Base-by-base conservation (phyloP, 1,140 invertebrate species). In the Drosophila ercepeae region DNA sequence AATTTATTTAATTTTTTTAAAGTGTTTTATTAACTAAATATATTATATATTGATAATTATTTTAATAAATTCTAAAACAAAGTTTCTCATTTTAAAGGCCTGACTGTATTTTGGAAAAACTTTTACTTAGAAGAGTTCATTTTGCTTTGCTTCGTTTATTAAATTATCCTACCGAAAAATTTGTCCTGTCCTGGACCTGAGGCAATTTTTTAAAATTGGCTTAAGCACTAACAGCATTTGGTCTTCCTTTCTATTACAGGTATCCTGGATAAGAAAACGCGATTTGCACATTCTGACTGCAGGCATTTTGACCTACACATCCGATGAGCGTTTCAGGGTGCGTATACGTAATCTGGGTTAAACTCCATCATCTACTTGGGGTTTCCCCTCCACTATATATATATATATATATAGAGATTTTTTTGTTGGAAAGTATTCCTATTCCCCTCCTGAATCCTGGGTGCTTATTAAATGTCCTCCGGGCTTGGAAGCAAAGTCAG, bases 201-300 rank as follows among this genome's bases (percentile, higher is more conserved):
- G 78, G 75, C 76, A 86, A 86, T 86, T 86, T 86, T 65, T n/a
- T 9, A 63, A 86, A 86, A 88, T 84, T 81, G 76, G 76, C 81
- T 84, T 86, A 84, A 76, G 72, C 61, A 53, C 68, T 73, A 73
- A 73, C 69, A 72, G 58, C 29, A 73, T 73, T 73, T 73, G 19
- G 57, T 63, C 71, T 86, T 51, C 32, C 39, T 36, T 52, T 69
- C 27, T 13, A 49, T 77, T 76, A 42, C 71, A 95, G 95, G 95
- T 96, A 48, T 95, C 95, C 27, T 96, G 95, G 95, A 95, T 96
- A 72, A 92, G 95, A 48, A 95, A 95, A 91, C 92, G 94, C 59
- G 95, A 96, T 91, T 92, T 96, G 45, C 95, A 96, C 91, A 95
- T 96, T 78, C 91, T 96, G 71, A 95, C 95, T 36, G 95, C 95